phyloP scores from a whole-genome alignment of 1,140 invertebrate species.

The Coelopa frigida region DNA sequence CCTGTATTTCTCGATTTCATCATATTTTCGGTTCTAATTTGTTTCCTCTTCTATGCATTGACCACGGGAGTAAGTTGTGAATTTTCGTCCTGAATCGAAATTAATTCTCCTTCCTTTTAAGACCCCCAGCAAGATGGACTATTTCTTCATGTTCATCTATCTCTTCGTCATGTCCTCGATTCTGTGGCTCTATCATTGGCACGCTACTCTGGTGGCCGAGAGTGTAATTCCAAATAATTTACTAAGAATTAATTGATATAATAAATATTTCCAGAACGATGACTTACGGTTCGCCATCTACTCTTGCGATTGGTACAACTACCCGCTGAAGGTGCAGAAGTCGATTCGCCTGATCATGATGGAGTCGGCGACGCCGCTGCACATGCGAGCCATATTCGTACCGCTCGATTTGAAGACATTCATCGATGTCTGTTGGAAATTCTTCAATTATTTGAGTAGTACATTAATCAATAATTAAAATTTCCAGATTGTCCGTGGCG shows the following conservation, averaged over 20 bases:
- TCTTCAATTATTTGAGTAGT: not conserved
- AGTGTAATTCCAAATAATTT: slow-evolving; percentile 15
- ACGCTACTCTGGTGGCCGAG: slow-evolving; percentile 28
- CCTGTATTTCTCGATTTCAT: slow-evolving; percentile 34
- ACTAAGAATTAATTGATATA: not conserved
- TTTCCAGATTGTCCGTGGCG: slow-evolving; percentile 29
- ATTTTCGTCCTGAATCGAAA: not conserved
- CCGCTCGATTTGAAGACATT: slow-evolving; percentile 32
- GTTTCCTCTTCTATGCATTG: slow-evolving; percentile 32
- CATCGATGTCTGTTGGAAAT: slow-evolving; percentile 22
- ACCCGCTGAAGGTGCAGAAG: slow-evolving; percentile 18
- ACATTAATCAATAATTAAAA: not conserved
- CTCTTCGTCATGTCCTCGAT: slow-evolving; percentile 32
- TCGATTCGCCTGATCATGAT: slow-evolving; percentile 28
- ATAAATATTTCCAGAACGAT: slow-evolving; percentile 18
- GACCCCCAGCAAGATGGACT: slow-evolving; percentile 30
- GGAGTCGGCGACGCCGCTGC: slow-evolving; percentile 26
- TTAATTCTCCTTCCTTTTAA: not conserved
- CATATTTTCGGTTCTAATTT: slow-evolving; percentile 33
- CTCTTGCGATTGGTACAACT: slow-evolving; percentile 27
- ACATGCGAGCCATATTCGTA: slow-evolving; percentile 28
- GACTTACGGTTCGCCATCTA: slow-evolving; percentile 26
- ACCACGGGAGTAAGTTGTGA: slow-evolving; percentile 22
- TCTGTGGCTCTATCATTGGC: slow-evolving; percentile 35
- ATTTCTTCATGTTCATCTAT: slow-evolving; percentile 32